A percentile compares a stretch with the other conserved stretches of the same genome.
phyloP scores from a whole-genome alignment of 2,888 invertebrate species.

The Morpho achilles region DNA sequence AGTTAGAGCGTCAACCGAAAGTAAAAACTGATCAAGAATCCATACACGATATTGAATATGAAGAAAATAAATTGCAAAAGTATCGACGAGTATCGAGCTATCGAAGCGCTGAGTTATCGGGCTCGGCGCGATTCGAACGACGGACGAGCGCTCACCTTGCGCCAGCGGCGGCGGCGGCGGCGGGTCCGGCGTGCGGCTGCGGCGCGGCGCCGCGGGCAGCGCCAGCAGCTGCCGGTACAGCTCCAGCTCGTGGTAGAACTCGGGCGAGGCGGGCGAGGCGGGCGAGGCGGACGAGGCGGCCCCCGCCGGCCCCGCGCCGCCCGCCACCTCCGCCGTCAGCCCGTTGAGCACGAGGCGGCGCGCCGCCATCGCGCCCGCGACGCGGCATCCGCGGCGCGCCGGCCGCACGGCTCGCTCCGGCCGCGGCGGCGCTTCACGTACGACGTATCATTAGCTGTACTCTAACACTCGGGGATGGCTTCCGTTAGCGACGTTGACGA shows the following conservation, averaged over 20 bases:
- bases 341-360: conserved; percentile 82
- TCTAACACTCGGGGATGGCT: no score
- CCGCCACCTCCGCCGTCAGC: conserved; percentile 62
- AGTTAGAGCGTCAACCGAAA: no score
- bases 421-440: conserved; percentile 61
- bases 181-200: conserved; percentile 31
- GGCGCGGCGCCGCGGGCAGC: conserved; percentile 30
- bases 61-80: no score
- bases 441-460: no score
- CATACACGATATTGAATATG: no score
- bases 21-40: no score
- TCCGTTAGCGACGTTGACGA: no score
- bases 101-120: no score
- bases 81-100: no score
- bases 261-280: conserved; percentile 41
- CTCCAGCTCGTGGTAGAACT: conserved; percentile 70
- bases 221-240: conserved; percentile 65
- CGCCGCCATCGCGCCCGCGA: conserved; percentile 87
- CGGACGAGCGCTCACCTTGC: not conserved
- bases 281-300: conserved; percentile 40
- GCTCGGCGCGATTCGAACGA: no score
- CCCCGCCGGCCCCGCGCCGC: conserved; percentile 25
- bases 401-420: conserved; percentile 34
- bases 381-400: conserved; percentile 81
- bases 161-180: conserved; percentile 19